These are phyloP conservation scores for Megalurothrips usitatus DNA, from an alignment of 2,888 invertebrate species.

Conservation along the genomic window DNA sequence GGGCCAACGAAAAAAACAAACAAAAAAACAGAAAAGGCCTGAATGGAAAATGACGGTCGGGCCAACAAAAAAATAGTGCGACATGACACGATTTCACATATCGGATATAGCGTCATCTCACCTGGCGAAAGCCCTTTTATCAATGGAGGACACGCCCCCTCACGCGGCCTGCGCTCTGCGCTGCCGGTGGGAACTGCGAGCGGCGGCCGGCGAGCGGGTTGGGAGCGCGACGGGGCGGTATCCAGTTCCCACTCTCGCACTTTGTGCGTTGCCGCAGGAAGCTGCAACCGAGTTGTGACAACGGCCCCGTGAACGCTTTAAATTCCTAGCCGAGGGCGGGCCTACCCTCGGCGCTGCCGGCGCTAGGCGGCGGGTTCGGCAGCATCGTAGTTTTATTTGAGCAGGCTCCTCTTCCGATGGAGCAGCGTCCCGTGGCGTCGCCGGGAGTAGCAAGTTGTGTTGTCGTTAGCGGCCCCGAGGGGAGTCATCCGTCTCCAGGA, in stretches of 20 bases:
- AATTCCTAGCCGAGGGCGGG: too few relatives aligned
- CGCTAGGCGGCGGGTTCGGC: too few relatives aligned
- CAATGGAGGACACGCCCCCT: not conserved
- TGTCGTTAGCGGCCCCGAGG: not conserved
- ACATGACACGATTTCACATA: not conserved
- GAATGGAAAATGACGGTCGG: not conserved
- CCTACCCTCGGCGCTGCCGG: too few relatives aligned
- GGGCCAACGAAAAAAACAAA: not conserved
- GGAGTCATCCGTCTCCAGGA: not conserved
- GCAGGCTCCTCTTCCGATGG: not conserved
- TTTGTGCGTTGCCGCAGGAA: too few relatives aligned
- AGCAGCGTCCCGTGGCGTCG: not conserved
- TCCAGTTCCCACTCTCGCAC: too few relatives aligned
- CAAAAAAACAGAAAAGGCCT: not conserved
- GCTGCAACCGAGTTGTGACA: too few relatives aligned
- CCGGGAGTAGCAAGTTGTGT: not conserved
- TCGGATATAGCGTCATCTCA: not conserved
- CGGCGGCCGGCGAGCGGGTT: not conserved
- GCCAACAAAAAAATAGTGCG: not conserved
- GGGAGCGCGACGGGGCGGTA: not conserved
- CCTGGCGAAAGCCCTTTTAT: not conserved
- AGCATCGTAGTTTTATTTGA: not conserved
- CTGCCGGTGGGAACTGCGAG: not conserved
- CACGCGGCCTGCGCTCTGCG: not conserved
- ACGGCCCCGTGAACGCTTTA: too few relatives aligned